Percentiles rank a stretch among this genome's conserved stretches.
Conservation (phyloP, 2,113 vertebrate genomes). For the Mola mola region DNA sequence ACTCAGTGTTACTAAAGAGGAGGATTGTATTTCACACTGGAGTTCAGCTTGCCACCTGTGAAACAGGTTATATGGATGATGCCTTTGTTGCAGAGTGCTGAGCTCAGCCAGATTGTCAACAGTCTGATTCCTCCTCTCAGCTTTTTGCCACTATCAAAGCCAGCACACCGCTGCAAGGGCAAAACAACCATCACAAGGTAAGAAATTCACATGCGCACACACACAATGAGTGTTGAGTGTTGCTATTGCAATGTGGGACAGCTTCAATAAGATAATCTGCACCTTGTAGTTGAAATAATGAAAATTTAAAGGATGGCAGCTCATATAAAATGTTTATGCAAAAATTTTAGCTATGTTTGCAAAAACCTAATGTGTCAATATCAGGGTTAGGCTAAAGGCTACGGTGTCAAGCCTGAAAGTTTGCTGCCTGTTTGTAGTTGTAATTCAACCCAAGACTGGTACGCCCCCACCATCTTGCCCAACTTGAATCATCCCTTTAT, state of each 20-base stretch:
- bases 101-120: slow-evolving; percentile 92
- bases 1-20: not conserved
- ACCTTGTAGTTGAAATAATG: not conserved
- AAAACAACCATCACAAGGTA: slow-evolving; percentile 85
- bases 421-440: not conserved
- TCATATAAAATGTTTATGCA: not conserved
- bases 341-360: too few species aligned
- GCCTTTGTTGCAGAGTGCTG: slow-evolving; percentile 86
- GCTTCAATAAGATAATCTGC: not conserved
- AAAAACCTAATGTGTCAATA: too few species aligned
- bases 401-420: not conserved
- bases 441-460: slow-evolving; percentile 12
- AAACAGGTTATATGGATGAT: slow-evolving; percentile 5
- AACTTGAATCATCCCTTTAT: slow-evolving; percentile 46
- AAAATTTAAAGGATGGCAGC: not conserved
- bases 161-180: slow-evolving; percentile 74
- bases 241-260: too few species aligned
- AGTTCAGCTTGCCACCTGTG: too few species aligned
- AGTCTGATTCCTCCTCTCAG: slow-evolving; percentile 88
- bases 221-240: not conserved
- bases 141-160: slow-evolving; percentile 85
- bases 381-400: not conserved
- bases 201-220: slow-evolving; percentile 19
- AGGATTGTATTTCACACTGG: not conserved
- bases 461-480: slow-evolving; percentile 19